A percentile compares a stretch with the other conserved stretches of the same genome.
Evolutionary conservation across 2,113 vertebrate genomes (phyloP).

Genomic region (Tylochromis polylepis): DNA sequence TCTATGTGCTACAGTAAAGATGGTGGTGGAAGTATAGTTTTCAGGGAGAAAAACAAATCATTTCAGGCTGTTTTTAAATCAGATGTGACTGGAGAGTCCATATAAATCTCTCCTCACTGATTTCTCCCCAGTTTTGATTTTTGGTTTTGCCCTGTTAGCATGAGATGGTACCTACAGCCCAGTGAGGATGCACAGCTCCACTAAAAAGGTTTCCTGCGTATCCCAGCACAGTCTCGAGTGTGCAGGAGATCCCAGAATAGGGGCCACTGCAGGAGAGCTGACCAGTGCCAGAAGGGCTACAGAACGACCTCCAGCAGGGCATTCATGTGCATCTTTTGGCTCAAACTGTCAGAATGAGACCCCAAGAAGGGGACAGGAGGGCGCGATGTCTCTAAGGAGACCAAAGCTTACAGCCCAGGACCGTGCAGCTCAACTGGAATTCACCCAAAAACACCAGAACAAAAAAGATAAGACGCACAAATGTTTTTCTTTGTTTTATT

Average conservation of each 20-base stretch:
- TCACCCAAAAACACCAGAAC: neutral
- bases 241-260: neutral
- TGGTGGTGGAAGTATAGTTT: too few species aligned
- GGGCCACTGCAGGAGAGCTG: accelerated
- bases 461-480: accelerated
- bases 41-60: too few species aligned
- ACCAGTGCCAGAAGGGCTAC: accelerated
- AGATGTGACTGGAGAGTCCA: too few species aligned
- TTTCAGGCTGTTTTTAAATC: too few species aligned
- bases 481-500: slow-evolving; percentile 19
- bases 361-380: neutral
- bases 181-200: too few species aligned
- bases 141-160: too few species aligned
- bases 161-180: neutral
- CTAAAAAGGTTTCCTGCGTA: accelerated
- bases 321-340: neutral
- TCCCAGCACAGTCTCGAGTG: accelerated
- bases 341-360: neutral
- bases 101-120: too few species aligned
- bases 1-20: too few species aligned
- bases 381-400: neutral
- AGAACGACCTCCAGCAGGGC: neutral
- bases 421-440: neutral
- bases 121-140: too few species aligned
- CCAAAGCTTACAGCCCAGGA: accelerated